Evolutionary conservation across 2,797 vertebrate species (phyloP), one percentile per base, ranked within the genome.

Genomic region (Melopsittacus undulatus): DNA sequence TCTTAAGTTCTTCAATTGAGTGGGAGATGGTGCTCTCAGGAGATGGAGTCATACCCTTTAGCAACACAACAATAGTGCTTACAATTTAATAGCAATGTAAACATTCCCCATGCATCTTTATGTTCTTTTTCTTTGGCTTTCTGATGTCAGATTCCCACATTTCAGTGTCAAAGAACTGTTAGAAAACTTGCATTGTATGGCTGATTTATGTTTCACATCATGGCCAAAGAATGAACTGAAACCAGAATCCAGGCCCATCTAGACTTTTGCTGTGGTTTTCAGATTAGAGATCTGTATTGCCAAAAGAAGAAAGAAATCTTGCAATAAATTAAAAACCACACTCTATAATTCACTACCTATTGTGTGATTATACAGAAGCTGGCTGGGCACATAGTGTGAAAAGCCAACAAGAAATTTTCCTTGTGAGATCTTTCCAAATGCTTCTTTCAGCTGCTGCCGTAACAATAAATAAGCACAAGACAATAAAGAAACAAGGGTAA

Each of bases 361-460:
- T 96, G 92, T 95, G 94, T 91, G 84, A 75, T 88, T 92, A 4
- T 88, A 88, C 83, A 93, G 92, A 62, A 84, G 87, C 94, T 95
- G 85, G 83, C 87, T 87, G 92, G 90, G 62, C 75, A 64, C 63
- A 40, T 1, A 72, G 67, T 89, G 61, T 69, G 76, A 83, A 94
- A 88, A 93, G 83, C 57, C 85, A 87, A 68, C 89, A 89, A 77
- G 79, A 88, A 42, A 68, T 95, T 84, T 77, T 68, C 23, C 63
- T 91, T 90, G 51, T 87, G 91, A 86, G 59, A 76, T 90, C 77
- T 92, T 94, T 96, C 87, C 87, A 94, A 93, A 62, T 86, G 79
- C 59, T 91, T 92, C 75, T 76, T 78, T 96, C 92, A 95, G 89
- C 74, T 96, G 83, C 84, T 90, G 52, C 82, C 87, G 57, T 67